These are phyloP conservation scores for Caracal caracal DNA, from an alignment of 2,113 vertebrate species.

Conservation along the genomic window DNA sequence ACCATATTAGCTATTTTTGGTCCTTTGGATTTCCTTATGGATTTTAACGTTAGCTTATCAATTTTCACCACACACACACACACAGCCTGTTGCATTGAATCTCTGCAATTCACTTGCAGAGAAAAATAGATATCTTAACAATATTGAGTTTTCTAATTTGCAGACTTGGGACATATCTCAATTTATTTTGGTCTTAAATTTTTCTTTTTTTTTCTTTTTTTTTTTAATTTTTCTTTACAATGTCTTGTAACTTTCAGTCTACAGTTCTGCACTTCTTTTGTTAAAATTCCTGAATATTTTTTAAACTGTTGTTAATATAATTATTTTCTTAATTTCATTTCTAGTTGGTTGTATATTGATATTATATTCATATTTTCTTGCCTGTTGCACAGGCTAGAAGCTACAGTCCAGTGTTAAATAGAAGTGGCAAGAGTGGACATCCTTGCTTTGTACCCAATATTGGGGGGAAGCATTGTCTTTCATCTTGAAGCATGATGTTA, in stretches of 20 bases:
- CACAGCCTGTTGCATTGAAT: not conserved
- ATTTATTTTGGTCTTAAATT: not conserved
- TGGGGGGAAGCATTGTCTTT: not conserved
- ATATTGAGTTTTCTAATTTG: not conserved
- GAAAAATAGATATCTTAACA: not conserved
- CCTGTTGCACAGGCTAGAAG: not conserved
- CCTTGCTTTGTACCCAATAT: not conserved
- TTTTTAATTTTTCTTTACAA: not conserved
- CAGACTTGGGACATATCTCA: not conserved
- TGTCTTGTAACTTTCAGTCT: not conserved
- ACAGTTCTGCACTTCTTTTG: not conserved
- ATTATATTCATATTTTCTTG: not conserved
- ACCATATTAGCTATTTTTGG: not conserved
- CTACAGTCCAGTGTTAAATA: not conserved
- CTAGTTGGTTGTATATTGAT: not conserved
- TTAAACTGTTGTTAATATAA: not conserved
- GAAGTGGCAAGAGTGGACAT: not conserved
- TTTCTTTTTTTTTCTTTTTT: slow-evolving; percentile 26
- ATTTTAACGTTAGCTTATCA: not conserved
- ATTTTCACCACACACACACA: not conserved
- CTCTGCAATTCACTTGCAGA: not conserved
- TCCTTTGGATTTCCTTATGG: not conserved
- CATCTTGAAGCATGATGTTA: not conserved
- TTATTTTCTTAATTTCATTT: slow-evolving; percentile 14
- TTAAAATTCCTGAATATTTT: not conserved